Evolutionary conservation across 2,113 vertebrate genomes (phyloP).

Genomic region (Chlorocebus sabaeus): DNA sequence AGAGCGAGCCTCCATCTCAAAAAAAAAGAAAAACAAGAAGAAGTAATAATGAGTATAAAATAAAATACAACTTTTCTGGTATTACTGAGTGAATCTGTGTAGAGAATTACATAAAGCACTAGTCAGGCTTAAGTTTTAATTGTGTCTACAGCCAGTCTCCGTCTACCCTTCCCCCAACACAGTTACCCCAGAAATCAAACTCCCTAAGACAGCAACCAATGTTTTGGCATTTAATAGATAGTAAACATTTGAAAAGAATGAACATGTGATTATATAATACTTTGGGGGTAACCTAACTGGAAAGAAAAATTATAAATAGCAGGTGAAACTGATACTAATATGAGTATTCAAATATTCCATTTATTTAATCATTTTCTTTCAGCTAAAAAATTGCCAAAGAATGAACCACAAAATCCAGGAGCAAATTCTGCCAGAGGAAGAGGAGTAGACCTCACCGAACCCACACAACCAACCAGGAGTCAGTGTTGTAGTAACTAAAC

Average conservation of each 20-base stretch:
- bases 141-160: not conserved
- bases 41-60: not conserved
- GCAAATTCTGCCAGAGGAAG: conserved; percentile 89
- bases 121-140: not conserved
- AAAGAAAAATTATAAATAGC: not conserved
- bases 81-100: not conserved
- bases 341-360: conserved; percentile 2
- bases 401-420: conserved; percentile 91
- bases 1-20: too few relatives aligned
- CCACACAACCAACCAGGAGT: conserved; percentile 92
- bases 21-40: not conserved
- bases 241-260: conserved; percentile 13
- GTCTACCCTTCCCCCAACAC: not conserved
- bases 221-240: not conserved
- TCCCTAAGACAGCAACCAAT: not conserved
- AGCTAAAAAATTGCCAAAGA: conserved; percentile 98
- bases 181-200: not conserved
- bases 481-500: conserved; percentile 97
- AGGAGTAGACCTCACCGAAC: conserved; percentile 97
- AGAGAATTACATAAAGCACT: not conserved
- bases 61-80: not conserved
- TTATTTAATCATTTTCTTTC: conserved; percentile 62
- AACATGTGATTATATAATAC: not conserved
- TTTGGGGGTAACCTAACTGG: not conserved
- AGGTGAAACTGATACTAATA: not conserved